Conservation (phyloP, 2,888 invertebrate genomes). For the Nudaria mundana region DNA sequence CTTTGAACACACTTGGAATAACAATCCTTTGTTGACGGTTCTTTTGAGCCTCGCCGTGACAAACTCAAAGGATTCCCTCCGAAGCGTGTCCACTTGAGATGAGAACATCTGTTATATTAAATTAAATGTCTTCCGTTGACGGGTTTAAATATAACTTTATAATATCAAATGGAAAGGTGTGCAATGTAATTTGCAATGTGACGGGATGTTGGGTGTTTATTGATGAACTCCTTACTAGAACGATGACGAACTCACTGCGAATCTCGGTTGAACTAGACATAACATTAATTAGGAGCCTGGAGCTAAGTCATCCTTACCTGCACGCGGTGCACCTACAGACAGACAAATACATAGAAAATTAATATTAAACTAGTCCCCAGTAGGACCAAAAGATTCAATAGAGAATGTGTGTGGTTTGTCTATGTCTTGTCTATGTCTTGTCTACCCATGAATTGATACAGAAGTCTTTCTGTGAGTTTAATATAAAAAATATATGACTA, state of each 20-base stretch:
- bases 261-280: not conserved
- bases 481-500: too few relatives aligned
- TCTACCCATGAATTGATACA: too few relatives aligned
- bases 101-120: slow-evolving; percentile 69
- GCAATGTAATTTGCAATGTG: slow-evolving; percentile 28
- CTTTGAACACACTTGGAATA: slow-evolving; percentile 69
- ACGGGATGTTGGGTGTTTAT: slow-evolving; percentile 7
- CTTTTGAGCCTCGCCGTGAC: slow-evolving; percentile 63
- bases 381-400: too few relatives aligned
- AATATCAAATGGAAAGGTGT: slow-evolving; percentile 40
- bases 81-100: slow-evolving; percentile 59
- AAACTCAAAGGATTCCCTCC: slow-evolving; percentile 68
- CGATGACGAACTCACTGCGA: not conserved
- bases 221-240: not conserved
- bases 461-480: too few relatives aligned
- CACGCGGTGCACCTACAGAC: too few relatives aligned
- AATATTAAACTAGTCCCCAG: too few relatives aligned
- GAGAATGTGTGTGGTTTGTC: too few relatives aligned
- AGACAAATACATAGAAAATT: too few relatives aligned
- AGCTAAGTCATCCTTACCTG: too few relatives aligned
- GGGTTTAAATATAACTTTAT: slow-evolving; percentile 46
- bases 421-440: too few relatives aligned
- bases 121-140: slow-evolving; percentile 60
- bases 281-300: too few relatives aligned
- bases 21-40: slow-evolving; percentile 68